phyloP scores from a whole-genome alignment of 2,113 vertebrate species.

The Sakesphorus luctuosus region DNA sequence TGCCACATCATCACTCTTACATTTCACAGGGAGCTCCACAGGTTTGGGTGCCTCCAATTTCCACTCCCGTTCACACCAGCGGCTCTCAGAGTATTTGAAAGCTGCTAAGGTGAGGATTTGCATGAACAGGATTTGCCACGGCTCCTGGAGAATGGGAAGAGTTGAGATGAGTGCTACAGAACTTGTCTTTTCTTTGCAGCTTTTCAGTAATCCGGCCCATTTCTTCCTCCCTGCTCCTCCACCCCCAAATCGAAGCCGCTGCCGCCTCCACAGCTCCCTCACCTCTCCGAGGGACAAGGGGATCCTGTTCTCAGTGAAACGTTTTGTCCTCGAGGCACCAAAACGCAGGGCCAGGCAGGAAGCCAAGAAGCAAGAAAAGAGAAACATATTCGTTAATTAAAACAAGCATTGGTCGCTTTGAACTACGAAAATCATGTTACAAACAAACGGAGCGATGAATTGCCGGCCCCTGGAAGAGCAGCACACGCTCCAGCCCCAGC shows the following conservation, averaged over 20 bases:
- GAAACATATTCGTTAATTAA: conserved; percentile 51
- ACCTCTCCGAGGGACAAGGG: conserved; percentile 40
- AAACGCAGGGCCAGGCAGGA: neutral
- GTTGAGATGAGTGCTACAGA: neutral
- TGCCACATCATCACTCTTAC: neutral
- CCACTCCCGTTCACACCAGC: neutral
- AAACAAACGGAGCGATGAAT: neutral
- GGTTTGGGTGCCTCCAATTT: neutral
- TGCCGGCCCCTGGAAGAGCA: neutral
- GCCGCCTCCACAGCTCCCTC: neutral
- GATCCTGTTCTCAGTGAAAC: conserved; percentile 26
- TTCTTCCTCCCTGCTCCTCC: neutral
- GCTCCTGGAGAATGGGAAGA: neutral
- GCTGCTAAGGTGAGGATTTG: conserved; percentile 1
- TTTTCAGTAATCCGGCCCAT: neutral
- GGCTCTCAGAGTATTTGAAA: neutral
- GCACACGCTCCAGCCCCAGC: neutral
- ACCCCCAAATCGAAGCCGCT: neutral
- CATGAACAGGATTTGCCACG: neutral
- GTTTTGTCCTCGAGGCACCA: neutral
- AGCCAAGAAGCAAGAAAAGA: conserved; percentile 33
- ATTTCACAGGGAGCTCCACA: neutral
- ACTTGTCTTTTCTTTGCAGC: neutral
- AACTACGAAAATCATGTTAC: neutral
- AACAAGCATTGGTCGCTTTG: conserved; percentile 52